These are phyloP conservation scores for Vollenhovia emeryi DNA, from an alignment of 1,140 invertebrate genomes.

Conservation along the genomic window DNA sequence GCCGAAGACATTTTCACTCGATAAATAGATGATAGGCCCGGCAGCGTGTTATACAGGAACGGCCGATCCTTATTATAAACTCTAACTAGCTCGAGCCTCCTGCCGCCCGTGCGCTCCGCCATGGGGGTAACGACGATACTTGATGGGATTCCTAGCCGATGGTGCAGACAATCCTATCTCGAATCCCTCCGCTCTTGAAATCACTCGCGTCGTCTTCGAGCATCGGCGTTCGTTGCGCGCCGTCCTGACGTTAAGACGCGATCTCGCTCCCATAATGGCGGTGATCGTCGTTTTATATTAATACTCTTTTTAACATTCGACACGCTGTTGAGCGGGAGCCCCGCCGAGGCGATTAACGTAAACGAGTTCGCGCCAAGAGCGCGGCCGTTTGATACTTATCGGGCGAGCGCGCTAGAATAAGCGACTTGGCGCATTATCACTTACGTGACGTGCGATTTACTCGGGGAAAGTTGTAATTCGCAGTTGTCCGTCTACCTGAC, in stretches of 20 bases:
- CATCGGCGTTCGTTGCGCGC: conserved; percentile 69
- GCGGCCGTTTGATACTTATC: conserved; percentile 30
- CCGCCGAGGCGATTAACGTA: conserved; percentile 26
- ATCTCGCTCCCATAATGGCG: conserved; percentile 31
- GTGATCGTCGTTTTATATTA: conserved; percentile 45
- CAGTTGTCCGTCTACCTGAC: conserved; percentile 2
- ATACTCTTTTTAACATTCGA: conserved; percentile 50
- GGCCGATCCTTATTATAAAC: conserved; percentile 86
- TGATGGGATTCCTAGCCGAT: conserved; percentile 86
- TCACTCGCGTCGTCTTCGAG: conserved; percentile 81
- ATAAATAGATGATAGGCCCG: conserved; percentile 85
- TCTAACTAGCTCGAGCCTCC: conserved; percentile 83
- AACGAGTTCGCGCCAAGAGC: background rate
- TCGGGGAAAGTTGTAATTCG: conserved; percentile 25
- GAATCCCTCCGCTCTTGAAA: conserved; percentile 79
- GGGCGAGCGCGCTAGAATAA: background rate
- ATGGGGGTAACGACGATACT: conserved; percentile 82
- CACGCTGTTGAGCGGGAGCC: conserved; percentile 4
- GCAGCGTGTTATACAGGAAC: conserved; percentile 82
- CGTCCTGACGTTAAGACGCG: conserved; percentile 59
- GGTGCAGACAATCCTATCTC: conserved; percentile 86
- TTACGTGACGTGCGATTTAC: background rate
- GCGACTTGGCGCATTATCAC: conserved; percentile 28
- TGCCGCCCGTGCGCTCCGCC: conserved; percentile 62
- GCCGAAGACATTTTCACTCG: conserved; percentile 85